Evolutionary conservation across 2,113 vertebrate genomes (phyloP).

Genomic region (Leptodactylus fuscus): DNA sequence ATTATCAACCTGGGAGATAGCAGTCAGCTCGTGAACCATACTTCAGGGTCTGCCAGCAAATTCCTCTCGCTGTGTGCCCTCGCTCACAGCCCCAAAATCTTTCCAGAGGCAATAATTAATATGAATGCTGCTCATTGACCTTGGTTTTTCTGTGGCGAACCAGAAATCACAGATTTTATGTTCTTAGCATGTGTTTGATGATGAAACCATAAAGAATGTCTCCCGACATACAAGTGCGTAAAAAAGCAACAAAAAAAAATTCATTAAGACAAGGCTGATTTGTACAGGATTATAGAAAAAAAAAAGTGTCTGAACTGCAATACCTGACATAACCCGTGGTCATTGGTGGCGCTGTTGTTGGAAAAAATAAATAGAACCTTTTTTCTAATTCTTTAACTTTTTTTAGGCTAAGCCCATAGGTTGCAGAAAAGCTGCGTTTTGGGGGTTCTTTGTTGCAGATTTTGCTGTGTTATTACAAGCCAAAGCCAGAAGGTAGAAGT

Average conservation of each 20-base stretch:
- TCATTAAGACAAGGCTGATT: too few species aligned
- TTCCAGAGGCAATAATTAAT: constrained; percentile 54
- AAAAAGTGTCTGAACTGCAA: not conserved
- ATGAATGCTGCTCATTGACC: constrained; percentile 43
- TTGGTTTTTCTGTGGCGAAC: constrained; percentile 19
- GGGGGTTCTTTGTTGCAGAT: too few species aligned
- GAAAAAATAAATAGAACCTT: too few species aligned
- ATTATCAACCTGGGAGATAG: constrained; percentile 47
- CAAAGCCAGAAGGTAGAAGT: too few species aligned
- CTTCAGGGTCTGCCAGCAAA: constrained; percentile 38
- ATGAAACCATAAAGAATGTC: not conserved
- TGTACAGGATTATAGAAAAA: too few species aligned
- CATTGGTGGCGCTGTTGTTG: not conserved
- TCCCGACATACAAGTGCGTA: not conserved
- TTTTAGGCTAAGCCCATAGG: too few species aligned
- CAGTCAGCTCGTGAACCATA: constrained; percentile 36
- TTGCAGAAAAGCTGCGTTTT: too few species aligned
- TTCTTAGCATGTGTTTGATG: constrained; percentile 15
- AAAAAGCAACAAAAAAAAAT: not conserved
- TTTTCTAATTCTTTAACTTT: too few species aligned
- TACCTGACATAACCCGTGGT: not conserved
- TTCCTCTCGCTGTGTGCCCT: constrained; percentile 25
- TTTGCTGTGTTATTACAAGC: too few species aligned
- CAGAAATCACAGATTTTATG: constrained; percentile 15
- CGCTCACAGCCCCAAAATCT: constrained; percentile 19